phyloP scores from a whole-genome alignment of 2,888 invertebrate species.

The Abrostola tripartita region DNA sequence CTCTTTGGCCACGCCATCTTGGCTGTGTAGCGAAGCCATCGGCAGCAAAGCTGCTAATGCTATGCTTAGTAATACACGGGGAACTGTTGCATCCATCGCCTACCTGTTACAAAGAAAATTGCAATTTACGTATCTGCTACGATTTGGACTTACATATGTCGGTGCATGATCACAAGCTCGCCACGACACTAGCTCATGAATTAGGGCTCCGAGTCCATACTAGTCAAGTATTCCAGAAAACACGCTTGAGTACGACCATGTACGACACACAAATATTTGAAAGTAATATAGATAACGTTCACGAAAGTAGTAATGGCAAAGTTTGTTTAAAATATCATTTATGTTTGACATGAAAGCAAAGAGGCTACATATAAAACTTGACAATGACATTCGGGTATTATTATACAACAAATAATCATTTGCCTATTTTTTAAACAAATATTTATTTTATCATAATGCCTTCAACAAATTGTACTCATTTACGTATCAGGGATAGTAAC shows the following conservation, averaged over 20 bases:
- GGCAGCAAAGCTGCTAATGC: slow-evolving; percentile 81
- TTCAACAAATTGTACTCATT: slow-evolving; percentile 63
- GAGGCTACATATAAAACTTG: background rate
- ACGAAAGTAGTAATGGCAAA: too few species aligned
- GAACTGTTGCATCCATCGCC: slow-evolving; percentile 82
- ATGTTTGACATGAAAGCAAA: background rate
- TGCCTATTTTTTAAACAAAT: background rate
- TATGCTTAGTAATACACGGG: slow-evolving; percentile 82
- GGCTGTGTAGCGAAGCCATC: slow-evolving; percentile 74
- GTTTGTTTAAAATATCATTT: too few species aligned
- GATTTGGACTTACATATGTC: background rate
- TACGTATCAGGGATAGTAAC: slow-evolving; percentile 69
- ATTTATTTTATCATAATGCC: slow-evolving; percentile 18
- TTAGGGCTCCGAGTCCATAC: too few species aligned
- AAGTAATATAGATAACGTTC: too few species aligned
- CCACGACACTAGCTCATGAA: too few species aligned
- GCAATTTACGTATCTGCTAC: background rate
- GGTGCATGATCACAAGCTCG: too few species aligned
- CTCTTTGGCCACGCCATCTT: slow-evolving; percentile 75
- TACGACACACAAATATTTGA: too few species aligned
- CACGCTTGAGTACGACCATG: too few species aligned
- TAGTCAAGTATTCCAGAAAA: too few species aligned
- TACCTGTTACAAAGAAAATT: slow-evolving; percentile 59
- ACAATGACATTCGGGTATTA: slow-evolving; percentile 18
- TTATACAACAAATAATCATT: slow-evolving; percentile 3